Evolutionary conservation across 2,888 invertebrate genomes (phyloP), one percentile per base, ranked within the genome.

Genomic region (Spodoptera littoralis): DNA sequence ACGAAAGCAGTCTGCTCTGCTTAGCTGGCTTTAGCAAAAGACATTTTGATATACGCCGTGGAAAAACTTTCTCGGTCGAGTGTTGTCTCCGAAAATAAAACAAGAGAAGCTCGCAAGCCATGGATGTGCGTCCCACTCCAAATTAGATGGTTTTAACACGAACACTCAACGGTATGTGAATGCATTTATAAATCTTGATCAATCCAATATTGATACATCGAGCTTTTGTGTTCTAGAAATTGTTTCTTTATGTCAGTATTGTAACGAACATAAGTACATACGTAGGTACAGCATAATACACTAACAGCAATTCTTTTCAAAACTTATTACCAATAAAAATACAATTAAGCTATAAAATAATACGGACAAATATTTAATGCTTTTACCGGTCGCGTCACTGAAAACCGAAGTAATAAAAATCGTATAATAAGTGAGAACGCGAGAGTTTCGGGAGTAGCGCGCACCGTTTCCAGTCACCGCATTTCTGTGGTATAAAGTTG

Each of bases 21-120:
- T 80, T 78, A 79, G 77, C 80, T 63, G 79, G 76, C 76, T 84
- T 84, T 82, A 81, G 79, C 75, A 79, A 79, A 84, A 82, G 84
- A 86, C 81, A 81, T 78, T 84, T 86, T 84, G 84, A 85, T 82
- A 81, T 80, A 84, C 77, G 78, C 75, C 73, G 80, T 70, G 77
- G 80, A 77, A 81, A 84, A 83, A 81, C 76, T 83, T 80, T 74
- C 60, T 70, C 70, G 68, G 64, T 55, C 60, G 70, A 66, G 69
- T 72, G 71, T 69, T 78, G 72, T 79, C 65, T 72, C 69, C 67
- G 51, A 71, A 81, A 82, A 80, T 79, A 79, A 75, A 78, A 79
- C 74, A 65, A 77, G 65, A 68, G 51, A 69, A 64, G 49, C 59
- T 73, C 60, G 57, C 60, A 65, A 60, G 48, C 58, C 49, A 53